Evolutionary conservation across 2,113 vertebrate species (phyloP).

Genomic region (Neomonachus schauinslandi): DNA sequence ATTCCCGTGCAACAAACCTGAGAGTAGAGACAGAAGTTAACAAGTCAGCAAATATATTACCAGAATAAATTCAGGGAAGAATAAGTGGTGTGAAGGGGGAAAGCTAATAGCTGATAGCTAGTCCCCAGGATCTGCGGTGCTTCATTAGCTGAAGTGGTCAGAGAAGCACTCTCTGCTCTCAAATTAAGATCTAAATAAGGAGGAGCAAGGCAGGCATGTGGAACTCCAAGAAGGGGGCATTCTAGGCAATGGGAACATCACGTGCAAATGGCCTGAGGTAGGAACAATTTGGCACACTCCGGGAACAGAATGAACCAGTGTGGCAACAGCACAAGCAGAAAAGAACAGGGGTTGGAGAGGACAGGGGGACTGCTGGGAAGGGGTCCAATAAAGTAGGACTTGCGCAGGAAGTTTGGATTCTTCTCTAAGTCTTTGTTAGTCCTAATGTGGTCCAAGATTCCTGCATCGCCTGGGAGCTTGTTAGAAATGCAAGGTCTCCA

Average conservation of each 20-base stretch:
- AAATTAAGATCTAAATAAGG: background rate
- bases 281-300: background rate
- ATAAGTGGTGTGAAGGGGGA: background rate
- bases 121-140: background rate
- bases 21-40: background rate
- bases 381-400: background rate
- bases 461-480: background rate
- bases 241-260: background rate
- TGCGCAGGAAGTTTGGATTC: constrained; percentile 25
- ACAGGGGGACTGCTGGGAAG: background rate
- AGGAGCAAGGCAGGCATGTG: background rate
- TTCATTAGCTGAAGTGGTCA: background rate
- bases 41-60: background rate
- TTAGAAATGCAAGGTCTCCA: background rate
- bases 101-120: background rate
- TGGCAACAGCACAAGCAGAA: background rate
- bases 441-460: background rate
- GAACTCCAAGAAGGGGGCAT: background rate
- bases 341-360: background rate
- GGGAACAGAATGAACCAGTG: background rate
- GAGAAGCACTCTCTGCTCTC: background rate
- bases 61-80: constrained; percentile 5
- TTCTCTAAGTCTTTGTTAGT: background rate
- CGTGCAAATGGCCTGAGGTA: constrained; percentile 36
- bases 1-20: background rate